These are phyloP conservation scores for Antitype chi DNA, from an alignment of 2,888 invertebrate species.

Conservation along the genomic window DNA sequence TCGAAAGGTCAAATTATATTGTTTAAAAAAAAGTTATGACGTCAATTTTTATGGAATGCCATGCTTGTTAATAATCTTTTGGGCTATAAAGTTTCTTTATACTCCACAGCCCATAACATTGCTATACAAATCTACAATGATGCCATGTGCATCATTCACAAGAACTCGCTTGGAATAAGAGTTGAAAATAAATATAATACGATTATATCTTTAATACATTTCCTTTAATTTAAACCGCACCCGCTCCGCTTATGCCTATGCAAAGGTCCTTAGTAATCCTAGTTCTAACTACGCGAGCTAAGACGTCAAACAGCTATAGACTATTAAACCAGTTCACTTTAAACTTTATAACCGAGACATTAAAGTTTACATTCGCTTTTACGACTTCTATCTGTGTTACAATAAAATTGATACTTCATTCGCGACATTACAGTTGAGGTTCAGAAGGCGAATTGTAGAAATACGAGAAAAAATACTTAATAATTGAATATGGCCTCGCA, in stretches of 20 bases:
- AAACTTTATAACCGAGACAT: constrained; percentile 53
- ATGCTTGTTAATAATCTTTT: too few species aligned
- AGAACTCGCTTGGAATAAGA: too few species aligned
- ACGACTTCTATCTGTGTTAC: constrained; percentile 47
- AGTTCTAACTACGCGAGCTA: constrained; percentile 45
- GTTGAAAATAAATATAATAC: neutral
- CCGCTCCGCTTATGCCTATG: constrained; percentile 46
- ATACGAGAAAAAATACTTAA: neutral
- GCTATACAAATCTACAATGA: too few species aligned
- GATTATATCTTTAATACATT: neutral
- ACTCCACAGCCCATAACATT: too few species aligned
- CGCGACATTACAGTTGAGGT: constrained; percentile 2
- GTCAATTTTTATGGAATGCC: too few species aligned
- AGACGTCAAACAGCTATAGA: constrained; percentile 54
- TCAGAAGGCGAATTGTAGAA: constrained; percentile 28
- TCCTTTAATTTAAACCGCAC: neutral
- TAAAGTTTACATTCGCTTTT: constrained; percentile 62
- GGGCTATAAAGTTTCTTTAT: too few species aligned
- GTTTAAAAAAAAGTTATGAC: too few species aligned
- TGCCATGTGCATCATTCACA: too few species aligned
- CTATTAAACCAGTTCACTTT: constrained; percentile 58
- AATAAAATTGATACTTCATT: constrained; percentile 58
- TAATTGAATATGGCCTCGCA: neutral
- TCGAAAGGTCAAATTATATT: neutral
- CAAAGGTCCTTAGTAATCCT: constrained; percentile 28